Conservation (phyloP, 2,113 vertebrate species). For the Garra rufa region DNA sequence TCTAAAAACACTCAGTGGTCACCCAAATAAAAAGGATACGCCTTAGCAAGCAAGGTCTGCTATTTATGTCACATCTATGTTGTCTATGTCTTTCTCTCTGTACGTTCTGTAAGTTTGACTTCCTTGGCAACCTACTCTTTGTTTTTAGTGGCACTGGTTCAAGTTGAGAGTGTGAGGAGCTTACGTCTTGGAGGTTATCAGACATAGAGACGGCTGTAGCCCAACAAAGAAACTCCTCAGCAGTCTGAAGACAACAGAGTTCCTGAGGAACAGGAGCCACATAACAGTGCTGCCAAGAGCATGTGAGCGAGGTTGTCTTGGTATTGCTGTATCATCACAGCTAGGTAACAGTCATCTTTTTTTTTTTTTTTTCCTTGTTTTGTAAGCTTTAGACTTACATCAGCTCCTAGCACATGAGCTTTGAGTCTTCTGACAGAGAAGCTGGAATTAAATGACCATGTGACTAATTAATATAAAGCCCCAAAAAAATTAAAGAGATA, state of each 20-base stretch:
- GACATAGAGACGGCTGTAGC: not conserved
- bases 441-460: too few relatives aligned
- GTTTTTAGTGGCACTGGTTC: constrained; percentile 24
- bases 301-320: not conserved
- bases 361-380: not conserved
- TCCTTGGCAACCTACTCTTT: constrained; percentile 31
- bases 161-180: constrained; percentile 33
- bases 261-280: not conserved
- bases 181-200: constrained; percentile 18
- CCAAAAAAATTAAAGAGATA: not conserved
- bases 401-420: not conserved
- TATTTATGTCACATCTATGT: constrained; percentile 36
- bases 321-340: not conserved
- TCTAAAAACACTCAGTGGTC: constrained; percentile 57
- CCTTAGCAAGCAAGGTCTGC: constrained; percentile 46
- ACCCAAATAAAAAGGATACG: constrained; percentile 56
- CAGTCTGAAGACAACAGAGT: not conserved
- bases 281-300: not conserved
- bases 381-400: not conserved
- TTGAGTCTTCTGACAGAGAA: not conserved
- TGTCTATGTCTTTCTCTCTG: constrained; percentile 12
- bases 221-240: not conserved
- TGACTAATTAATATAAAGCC: not conserved
- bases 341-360: not conserved
- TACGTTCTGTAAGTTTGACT: constrained; percentile 18